Evolutionary conservation across 2,888 invertebrate genomes (phyloP).

Genomic region (Lacanobia wlatinum): DNA sequence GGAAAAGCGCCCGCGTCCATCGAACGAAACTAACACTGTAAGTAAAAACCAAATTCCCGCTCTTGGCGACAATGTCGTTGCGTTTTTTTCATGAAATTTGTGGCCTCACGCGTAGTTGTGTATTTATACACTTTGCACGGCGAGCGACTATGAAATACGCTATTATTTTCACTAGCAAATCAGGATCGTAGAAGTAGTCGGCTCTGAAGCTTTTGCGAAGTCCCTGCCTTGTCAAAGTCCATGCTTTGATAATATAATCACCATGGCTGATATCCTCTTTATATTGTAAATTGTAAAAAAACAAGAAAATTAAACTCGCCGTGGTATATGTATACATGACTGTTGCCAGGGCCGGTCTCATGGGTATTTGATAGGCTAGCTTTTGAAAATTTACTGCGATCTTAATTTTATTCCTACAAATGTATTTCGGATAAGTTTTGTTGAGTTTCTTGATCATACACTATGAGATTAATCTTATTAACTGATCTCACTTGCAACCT

Average conservation of each 20-base stretch:
- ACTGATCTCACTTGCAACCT: background rate
- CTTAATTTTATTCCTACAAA: background rate
- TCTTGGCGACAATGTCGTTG: constrained; percentile 74
- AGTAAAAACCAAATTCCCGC: constrained; percentile 83
- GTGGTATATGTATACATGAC: background rate
- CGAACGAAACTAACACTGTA: constrained; percentile 79
- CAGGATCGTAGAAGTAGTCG: background rate
- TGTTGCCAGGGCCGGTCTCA: background rate
- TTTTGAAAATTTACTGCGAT: background rate
- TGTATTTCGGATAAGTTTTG: background rate
- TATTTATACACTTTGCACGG: constrained; percentile 69
- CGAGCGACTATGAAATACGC: constrained; percentile 58
- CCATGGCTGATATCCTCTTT: background rate
- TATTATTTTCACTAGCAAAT: background rate
- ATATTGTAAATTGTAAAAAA: background rate
- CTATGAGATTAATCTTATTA: background rate
- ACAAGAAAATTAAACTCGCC: background rate
- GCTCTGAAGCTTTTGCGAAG: constrained; percentile 55
- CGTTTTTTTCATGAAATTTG: constrained; percentile 60
- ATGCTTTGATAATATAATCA: constrained; percentile 47
- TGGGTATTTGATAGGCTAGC: background rate
- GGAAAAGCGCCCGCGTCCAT: constrained; percentile 76
- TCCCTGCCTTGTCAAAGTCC: constrained; percentile 62
- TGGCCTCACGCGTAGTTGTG: constrained; percentile 80
- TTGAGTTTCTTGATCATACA: background rate